phyloP scores from a whole-genome alignment of 2,797 vertebrate species.

The Enteromius trimaculatus region DNA sequence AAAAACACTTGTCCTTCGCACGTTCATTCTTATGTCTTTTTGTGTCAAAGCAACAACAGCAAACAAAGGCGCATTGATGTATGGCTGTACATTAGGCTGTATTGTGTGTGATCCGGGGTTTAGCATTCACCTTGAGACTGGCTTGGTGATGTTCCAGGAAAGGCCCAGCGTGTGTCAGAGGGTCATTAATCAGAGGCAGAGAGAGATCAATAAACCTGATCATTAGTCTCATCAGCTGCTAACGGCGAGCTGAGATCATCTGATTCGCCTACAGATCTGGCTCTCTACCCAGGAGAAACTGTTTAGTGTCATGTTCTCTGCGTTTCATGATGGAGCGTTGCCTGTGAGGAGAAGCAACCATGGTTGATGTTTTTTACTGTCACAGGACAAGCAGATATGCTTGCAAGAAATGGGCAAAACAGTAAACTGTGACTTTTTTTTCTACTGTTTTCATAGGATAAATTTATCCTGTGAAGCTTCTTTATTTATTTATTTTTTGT shows the following conservation, averaged over 20 bases:
- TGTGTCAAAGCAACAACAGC: background rate
- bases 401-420: background rate
- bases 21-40: background rate
- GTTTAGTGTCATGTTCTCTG: slow-evolving; percentile 56
- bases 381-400: background rate
- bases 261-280: background rate
- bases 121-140: slow-evolving; percentile 22
- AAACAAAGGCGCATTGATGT: background rate
- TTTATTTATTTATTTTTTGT: background rate
- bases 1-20: background rate
- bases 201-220: slow-evolving; percentile 37
- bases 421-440: background rate
- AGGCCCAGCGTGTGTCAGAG: slow-evolving; percentile 3
- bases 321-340: background rate
- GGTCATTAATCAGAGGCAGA: slow-evolving; percentile 26
- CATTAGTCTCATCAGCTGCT: slow-evolving; percentile 39
- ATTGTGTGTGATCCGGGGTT: background rate
- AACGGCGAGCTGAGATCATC: slow-evolving; percentile 24
- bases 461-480: background rate
- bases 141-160: slow-evolving; percentile 21
- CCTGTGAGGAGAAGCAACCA: background rate
- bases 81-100: background rate
- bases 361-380: background rate
- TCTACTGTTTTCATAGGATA: background rate
- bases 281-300: slow-evolving; percentile 12